Evolutionary conservation across 1,140 invertebrate genomes (phyloP).

Genomic region (Drosophila rhopaloa): DNA sequence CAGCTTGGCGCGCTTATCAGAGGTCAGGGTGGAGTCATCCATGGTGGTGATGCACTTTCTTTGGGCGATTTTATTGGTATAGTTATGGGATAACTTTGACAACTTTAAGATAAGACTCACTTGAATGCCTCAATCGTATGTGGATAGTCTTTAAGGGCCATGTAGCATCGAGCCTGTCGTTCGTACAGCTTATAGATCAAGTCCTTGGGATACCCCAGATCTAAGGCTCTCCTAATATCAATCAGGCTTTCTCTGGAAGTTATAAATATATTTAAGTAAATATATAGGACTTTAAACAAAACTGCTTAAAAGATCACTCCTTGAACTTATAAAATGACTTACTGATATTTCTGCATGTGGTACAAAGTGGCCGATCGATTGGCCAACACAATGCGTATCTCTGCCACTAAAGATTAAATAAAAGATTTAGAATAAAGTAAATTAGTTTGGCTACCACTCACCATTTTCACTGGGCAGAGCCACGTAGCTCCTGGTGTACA

Average conservation of each 20-base stretch:
- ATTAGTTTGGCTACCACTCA: conserved; percentile 69
- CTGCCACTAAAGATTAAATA: conserved; percentile 83
- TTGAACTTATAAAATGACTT: not conserved
- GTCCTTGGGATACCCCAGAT: conserved; percentile 90
- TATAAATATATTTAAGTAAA: not conserved
- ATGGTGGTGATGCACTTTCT: conserved; percentile 88
- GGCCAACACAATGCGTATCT: conserved; percentile 91
- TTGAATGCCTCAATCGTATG: conserved; percentile 89
- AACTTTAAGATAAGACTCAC: conserved; percentile 66
- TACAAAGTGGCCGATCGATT: conserved; percentile 95
- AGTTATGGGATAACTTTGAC: not conserved
- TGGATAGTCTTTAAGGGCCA: conserved; percentile 89
- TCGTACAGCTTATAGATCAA: conserved; percentile 92
- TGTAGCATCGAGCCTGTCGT: conserved; percentile 90
- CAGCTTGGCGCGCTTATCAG: conserved; percentile 88
- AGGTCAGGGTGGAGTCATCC: conserved; percentile 88
- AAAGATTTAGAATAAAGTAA: not conserved
- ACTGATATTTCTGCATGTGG: conserved; percentile 88
- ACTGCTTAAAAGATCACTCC: no score
- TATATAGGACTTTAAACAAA: not conserved
- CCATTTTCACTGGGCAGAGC: conserved; percentile 88
- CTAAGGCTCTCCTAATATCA: conserved; percentile 90
- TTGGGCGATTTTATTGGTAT: not conserved
- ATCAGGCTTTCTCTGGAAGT: conserved; percentile 86
- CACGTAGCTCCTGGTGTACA: conserved; percentile 90